phyloP scores from a whole-genome alignment of 2,113 vertebrate species.

The Pollimyrus isidori region DNA sequence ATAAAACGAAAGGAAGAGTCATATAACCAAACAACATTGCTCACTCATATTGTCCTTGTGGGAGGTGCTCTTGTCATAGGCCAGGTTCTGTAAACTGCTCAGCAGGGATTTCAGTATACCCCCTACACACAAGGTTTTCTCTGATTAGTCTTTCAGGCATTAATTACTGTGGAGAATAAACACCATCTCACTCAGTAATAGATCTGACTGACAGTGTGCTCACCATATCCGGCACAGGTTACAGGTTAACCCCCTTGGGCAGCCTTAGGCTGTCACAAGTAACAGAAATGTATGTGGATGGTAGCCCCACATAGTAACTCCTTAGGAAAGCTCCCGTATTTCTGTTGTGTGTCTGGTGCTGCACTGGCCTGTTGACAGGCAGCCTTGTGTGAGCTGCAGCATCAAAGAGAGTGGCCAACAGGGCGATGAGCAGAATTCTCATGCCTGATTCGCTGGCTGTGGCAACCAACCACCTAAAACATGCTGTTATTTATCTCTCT shows the following conservation, averaged over 20 bases:
- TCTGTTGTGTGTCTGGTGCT: background rate
- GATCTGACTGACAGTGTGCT: background rate
- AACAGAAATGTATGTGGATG: background rate
- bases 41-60: conserved; percentile 58
- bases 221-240: background rate
- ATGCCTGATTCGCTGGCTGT: background rate
- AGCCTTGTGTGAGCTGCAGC: background rate
- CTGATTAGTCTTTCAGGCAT: background rate
- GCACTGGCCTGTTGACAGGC: too few relatives aligned
- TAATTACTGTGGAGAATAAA: background rate
- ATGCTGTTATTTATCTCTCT: background rate
- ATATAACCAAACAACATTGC: background rate
- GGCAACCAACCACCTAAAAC: background rate
- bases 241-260: background rate
- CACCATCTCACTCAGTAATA: background rate
- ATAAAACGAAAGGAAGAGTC: conserved; percentile 6
- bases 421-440: background rate
- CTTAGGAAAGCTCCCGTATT: background rate
- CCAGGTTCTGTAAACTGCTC: conserved; percentile 44
- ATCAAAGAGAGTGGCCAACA: background rate
- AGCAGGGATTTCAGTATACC: conserved; percentile 51
- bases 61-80: conserved; percentile 33
- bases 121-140: conserved; percentile 28
- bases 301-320: background rate
- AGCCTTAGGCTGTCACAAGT: background rate